phyloP scores from a whole-genome alignment of 2,888 invertebrate species.

The Anthophora plumipes region DNA sequence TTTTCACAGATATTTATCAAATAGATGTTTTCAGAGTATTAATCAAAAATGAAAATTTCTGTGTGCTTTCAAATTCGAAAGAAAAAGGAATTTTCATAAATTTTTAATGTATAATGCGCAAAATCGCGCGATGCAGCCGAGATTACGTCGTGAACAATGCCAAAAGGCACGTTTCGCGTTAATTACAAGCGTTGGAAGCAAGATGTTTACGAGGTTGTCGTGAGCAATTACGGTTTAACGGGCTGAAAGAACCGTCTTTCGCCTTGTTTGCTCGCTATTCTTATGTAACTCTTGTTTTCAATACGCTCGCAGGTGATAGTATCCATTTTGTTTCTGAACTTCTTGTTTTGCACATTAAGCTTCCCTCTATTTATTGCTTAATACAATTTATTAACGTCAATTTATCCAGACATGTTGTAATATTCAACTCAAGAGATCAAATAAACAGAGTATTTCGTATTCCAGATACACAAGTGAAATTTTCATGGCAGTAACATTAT shows the following conservation, averaged over 20 bases:
- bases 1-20: too few relatives aligned
- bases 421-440: too few relatives aligned
- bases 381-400: too few relatives aligned
- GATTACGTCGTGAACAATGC: not conserved
- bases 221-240: conserved; percentile 1
- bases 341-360: not conserved
- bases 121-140: not conserved
- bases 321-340: not conserved
- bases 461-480: too few relatives aligned
- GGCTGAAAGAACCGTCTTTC: not conserved
- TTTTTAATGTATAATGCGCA: not conserved
- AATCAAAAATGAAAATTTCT: too few relatives aligned
- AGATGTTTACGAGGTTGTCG: conserved; percentile 20
- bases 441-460: too few relatives aligned
- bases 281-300: conserved; percentile 3
- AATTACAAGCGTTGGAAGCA: not conserved
- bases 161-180: not conserved
- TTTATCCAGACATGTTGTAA: too few relatives aligned
- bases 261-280: not conserved
- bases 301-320: not conserved
- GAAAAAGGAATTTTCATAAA: too few relatives aligned
- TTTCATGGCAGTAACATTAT: too few relatives aligned
- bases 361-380: too few relatives aligned
- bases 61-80: too few relatives aligned
- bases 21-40: too few relatives aligned